Conservation (phyloP, 2,797 vertebrate species). For the Macropus fuliginosus region DNA sequence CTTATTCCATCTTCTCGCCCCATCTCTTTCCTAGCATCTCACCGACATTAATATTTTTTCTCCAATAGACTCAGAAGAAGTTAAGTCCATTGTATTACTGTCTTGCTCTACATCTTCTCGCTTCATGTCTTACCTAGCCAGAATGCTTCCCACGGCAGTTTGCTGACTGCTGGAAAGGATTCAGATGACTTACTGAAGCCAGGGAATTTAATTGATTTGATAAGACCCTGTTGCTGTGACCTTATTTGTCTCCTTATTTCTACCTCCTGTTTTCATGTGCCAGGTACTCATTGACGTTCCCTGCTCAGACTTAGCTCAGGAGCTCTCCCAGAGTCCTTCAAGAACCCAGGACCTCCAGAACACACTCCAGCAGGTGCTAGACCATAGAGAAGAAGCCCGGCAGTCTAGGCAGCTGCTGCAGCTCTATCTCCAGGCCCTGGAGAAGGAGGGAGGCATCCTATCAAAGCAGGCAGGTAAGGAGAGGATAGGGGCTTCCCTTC, state of each 20-base stretch:
- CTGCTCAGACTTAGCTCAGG: constrained; percentile 87
- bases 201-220: not conserved
- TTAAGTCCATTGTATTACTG: not conserved
- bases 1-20: not conserved
- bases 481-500: not conserved
- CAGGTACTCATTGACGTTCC: constrained; percentile 92
- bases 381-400: constrained; percentile 92
- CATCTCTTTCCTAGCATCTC: not conserved
- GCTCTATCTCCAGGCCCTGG: constrained; percentile 90
- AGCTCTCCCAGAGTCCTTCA: constrained; percentile 84
- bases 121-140: not conserved
- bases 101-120: not conserved
- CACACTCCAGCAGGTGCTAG: constrained; percentile 91
- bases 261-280: not conserved
- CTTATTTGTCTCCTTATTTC: not conserved
- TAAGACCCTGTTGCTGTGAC: accelerated
- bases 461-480: constrained; percentile 83
- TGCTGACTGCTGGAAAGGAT: not conserved
- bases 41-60: not conserved
- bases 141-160: not conserved
- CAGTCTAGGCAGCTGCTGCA: constrained; percentile 93
- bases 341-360: constrained; percentile 88
- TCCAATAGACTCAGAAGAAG: not conserved
- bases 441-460: constrained; percentile 81
- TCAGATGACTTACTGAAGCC: not conserved